Percentiles rank a stretch among this genome's conserved stretches.
These are phyloP conservation scores for Pheosia gnoma DNA, from an alignment of 2,888 invertebrate species.

Conservation along the genomic window DNA sequence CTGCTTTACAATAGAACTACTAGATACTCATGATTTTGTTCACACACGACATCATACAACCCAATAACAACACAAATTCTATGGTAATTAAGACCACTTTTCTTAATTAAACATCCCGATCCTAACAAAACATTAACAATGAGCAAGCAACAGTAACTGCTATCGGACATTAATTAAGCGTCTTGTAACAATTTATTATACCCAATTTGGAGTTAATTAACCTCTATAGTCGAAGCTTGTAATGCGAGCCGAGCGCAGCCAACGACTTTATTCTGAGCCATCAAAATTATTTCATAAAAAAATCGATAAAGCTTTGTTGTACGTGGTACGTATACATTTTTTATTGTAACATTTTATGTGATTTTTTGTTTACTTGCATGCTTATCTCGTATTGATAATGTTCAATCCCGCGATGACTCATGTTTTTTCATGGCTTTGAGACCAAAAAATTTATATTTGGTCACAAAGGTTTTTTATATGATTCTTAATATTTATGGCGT, in stretches of 20 bases:
- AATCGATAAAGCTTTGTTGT: no score
- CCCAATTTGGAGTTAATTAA: slow-evolving; percentile 55
- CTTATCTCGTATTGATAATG: no score
- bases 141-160: slow-evolving; percentile 31
- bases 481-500: no score
- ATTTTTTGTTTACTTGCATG: no score
- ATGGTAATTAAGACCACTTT: slow-evolving; percentile 2
- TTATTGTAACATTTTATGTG: no score
- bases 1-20: no score
- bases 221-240: slow-evolving; percentile 29
- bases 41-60: background rate
- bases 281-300: background rate
- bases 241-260: slow-evolving; percentile 15
- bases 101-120: slow-evolving; percentile 7
- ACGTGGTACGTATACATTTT: no score
- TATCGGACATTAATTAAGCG: slow-evolving; percentile 41
- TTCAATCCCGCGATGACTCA: no score
- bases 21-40: background rate
- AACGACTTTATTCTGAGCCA: slow-evolving; percentile 29
- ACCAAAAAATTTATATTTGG: no score
- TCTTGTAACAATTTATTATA: slow-evolving; percentile 53
- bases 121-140: slow-evolving; percentile 17
- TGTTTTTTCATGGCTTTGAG: no score
- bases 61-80: slow-evolving; percentile 2
- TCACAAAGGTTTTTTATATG: no score